A percentile compares a stretch with the other conserved stretches of the same genome.
These are phyloP conservation scores for Ursus arctos DNA, from an alignment of 2,113 vertebrate genomes.

Conservation along the genomic window DNA sequence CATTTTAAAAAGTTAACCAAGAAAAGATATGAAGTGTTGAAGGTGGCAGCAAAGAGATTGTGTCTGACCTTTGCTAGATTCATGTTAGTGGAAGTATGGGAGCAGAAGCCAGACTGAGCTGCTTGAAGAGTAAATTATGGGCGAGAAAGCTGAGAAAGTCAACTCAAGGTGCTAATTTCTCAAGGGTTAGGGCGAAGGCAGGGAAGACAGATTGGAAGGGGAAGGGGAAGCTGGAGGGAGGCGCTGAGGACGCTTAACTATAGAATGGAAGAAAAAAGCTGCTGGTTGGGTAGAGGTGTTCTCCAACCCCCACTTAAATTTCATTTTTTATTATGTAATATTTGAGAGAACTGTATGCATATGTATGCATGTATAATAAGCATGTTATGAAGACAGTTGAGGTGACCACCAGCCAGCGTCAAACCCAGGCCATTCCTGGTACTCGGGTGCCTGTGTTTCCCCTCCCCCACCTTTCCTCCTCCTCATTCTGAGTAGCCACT, in stretches of 20 bases:
- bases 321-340: neutral
- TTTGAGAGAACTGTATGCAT: neutral
- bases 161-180: no score
- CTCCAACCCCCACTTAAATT: no score
- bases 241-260: no score
- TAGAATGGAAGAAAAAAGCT: neutral
- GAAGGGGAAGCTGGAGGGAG: no score
- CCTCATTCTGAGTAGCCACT: neutral
- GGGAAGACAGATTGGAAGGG: rapidly evolving
- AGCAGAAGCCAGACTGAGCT: neutral
- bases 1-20: neutral
- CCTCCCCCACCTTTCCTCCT: neutral
- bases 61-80: neutral
- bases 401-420: neutral
- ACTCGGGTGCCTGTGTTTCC: neutral
- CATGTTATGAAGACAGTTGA: neutral
- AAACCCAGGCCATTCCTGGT: no score
- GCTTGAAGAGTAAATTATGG: neutral
- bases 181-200: neutral
- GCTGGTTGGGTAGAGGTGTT: neutral
- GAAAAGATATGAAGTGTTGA: neutral
- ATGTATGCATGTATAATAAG: rapidly evolving
- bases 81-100: rapidly evolving
- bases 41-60: neutral
- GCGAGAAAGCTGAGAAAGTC: neutral